Evolutionary conservation across 2,113 vertebrate genomes (phyloP).

Genomic region (Cariama cristata): DNA sequence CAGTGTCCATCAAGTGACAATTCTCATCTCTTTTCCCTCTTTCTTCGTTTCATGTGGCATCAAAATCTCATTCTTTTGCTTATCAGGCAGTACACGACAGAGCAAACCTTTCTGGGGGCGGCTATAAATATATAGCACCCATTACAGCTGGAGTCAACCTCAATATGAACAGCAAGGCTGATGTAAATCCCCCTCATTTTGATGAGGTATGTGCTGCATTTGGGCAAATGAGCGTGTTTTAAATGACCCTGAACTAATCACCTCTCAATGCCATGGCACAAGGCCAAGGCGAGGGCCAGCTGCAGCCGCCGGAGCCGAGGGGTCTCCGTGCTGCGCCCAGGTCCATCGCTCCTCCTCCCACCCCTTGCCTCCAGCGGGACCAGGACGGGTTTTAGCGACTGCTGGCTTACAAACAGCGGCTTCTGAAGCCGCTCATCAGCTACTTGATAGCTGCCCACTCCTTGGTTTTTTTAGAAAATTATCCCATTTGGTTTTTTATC

Average conservation of each 20-base stretch:
- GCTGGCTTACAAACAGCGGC: neutral
- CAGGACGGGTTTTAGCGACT: neutral
- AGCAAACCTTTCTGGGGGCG: neutral
- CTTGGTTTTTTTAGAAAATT: neutral
- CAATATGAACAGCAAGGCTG: neutral
- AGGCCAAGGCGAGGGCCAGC: neutral
- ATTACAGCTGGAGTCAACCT: neutral
- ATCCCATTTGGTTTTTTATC: slow-evolving; percentile 5
- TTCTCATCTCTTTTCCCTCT: slow-evolving; percentile 24
- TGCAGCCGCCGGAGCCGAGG: neutral
- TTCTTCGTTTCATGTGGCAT: slow-evolving; percentile 25
- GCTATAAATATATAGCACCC: slow-evolving; percentile 21
- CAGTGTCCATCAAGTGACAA: slow-evolving; percentile 59
- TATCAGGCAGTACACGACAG: slow-evolving; percentile 31
- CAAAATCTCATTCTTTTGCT: slow-evolving; percentile 50
- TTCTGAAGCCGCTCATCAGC: neutral
- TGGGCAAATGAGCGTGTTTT: neutral
- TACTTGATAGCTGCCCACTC: neutral
- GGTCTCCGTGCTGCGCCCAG: neutral
- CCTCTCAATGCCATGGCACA: neutral
- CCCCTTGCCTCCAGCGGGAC: neutral
- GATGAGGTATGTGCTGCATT: neutral
- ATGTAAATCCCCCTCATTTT: slow-evolving; percentile 19
- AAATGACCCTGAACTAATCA: slow-evolving; percentile 36
- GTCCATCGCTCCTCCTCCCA: neutral